These are phyloP conservation scores for Drosophila helvetica DNA, from an alignment of 2,888 invertebrate genomes.

Conservation along the genomic window DNA sequence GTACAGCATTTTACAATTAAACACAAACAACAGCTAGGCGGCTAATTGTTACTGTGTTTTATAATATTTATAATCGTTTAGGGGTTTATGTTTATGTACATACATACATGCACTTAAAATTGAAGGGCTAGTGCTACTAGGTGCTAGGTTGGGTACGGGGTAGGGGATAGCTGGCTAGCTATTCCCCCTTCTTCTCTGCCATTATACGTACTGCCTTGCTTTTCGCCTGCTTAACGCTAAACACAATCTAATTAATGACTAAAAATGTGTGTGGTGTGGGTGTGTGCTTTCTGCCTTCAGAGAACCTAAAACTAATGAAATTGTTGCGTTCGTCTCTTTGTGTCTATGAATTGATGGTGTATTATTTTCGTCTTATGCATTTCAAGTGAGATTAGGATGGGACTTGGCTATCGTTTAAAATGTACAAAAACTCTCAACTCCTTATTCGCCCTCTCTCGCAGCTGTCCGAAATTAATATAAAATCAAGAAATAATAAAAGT, in stretches of 20 bases:
- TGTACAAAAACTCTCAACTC: constrained; percentile 29
- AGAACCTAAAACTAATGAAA: constrained; percentile 40
- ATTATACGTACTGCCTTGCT: constrained; percentile 15
- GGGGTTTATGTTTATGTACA: constrained; percentile 64
- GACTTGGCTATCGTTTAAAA: constrained; percentile 23
- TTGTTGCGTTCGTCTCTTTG: constrained; percentile 10
- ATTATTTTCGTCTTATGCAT: constrained; percentile 14
- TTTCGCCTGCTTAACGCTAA: constrained; percentile 20
- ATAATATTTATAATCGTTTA: constrained; percentile 59
- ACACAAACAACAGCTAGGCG: constrained; percentile 57
- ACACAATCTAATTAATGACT: constrained; percentile 63
- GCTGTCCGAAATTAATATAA: constrained; percentile 12
- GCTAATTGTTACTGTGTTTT: constrained; percentile 55
- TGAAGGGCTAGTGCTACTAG: neutral
- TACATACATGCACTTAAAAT: constrained; percentile 44
- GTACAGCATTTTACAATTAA: constrained; percentile 71
- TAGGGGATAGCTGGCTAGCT: neutral
- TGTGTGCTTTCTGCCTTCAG: constrained; percentile 26
- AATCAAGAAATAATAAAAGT: constrained; percentile 23
- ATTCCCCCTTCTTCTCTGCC: neutral
- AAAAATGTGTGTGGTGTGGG: constrained; percentile 39
- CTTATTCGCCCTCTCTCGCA: constrained; percentile 2
- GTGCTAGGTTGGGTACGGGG: neutral
- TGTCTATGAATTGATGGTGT: constrained; percentile 14
- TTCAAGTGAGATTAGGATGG: constrained; percentile 34